These are phyloP conservation scores for Alouatta palliata DNA, from an alignment of 2,113 vertebrate genomes.

Conservation along the genomic window DNA sequence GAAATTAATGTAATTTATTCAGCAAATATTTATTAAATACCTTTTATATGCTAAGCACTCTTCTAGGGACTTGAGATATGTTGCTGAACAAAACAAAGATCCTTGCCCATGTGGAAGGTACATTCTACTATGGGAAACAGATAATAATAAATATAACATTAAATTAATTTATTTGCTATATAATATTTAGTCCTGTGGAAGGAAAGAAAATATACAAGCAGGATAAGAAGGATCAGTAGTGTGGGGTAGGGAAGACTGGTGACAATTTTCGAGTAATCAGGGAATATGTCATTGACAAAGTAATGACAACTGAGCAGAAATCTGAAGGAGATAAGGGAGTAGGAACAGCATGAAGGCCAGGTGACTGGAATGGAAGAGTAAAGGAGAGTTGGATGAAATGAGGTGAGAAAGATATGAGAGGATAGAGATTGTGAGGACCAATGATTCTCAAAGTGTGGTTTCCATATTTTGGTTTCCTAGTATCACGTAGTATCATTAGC, in stretches of 20 bases:
- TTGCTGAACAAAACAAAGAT: constrained; percentile 15
- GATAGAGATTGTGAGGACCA: not conserved
- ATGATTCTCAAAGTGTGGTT: not conserved
- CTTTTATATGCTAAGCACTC: not conserved
- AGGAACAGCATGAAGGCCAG: not conserved
- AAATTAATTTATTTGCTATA: constrained; percentile 8
- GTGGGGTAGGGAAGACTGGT: not conserved
- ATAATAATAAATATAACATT: not conserved
- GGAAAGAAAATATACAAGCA: not conserved
- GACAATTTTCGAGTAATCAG: not conserved
- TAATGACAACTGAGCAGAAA: not conserved
- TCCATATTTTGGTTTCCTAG: not conserved
- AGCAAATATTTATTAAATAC: not conserved
- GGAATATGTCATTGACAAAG: not conserved
- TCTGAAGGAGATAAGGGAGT: not conserved
- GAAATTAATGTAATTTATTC: not conserved
- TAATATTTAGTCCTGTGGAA: not conserved
- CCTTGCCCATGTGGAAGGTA: not conserved
- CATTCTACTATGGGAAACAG: constrained; percentile 6
- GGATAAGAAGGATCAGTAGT: not conserved
- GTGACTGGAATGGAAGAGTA: not conserved
- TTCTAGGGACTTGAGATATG: not conserved
- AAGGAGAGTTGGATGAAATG: not conserved
- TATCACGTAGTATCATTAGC: not conserved
- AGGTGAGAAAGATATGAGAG: not conserved